Evolutionary conservation across 2,797 vertebrate species (phyloP).

Genomic region (Eurystomus glaucurus): DNA sequence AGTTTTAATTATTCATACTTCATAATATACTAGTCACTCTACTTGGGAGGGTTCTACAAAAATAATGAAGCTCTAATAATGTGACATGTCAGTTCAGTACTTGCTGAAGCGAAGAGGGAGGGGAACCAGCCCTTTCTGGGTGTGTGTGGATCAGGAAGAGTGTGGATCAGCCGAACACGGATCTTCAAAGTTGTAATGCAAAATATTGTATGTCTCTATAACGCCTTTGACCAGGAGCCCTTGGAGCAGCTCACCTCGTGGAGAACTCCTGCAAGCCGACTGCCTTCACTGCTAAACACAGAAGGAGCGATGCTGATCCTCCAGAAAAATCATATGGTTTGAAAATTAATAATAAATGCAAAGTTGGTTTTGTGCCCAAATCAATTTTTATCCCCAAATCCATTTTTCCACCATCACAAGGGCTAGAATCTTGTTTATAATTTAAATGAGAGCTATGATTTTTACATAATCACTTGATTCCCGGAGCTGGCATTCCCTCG

Average conservation of each 20-base stretch:
- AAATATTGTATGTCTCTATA: not conserved
- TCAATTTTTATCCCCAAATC: conserved; percentile 19
- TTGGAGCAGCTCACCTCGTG: not conserved
- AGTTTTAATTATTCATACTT: conserved; percentile 68
- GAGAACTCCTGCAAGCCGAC: not conserved
- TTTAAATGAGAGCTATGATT: not conserved
- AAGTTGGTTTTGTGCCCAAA: not conserved
- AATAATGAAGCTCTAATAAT: conserved; percentile 37
- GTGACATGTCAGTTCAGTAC: not conserved
- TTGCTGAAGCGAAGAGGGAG: not conserved
- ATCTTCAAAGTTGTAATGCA: not conserved
- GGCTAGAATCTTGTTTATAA: not conserved
- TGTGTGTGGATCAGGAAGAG: not conserved
- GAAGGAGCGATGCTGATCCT: not conserved
- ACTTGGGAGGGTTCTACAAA: conserved; percentile 1
- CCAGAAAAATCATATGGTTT: not conserved
- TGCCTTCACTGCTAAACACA: not conserved
- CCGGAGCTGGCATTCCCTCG: not conserved
- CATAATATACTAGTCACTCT: not conserved
- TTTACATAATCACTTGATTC: conserved; percentile 33
- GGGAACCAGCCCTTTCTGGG: not conserved
- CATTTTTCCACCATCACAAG: not conserved
- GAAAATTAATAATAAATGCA: not conserved
- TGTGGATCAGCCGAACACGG: not conserved
- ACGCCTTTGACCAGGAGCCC: not conserved